Conservation (phyloP, 92 coral and sea anemone species). For the Galaxea fascicularis region DNA sequence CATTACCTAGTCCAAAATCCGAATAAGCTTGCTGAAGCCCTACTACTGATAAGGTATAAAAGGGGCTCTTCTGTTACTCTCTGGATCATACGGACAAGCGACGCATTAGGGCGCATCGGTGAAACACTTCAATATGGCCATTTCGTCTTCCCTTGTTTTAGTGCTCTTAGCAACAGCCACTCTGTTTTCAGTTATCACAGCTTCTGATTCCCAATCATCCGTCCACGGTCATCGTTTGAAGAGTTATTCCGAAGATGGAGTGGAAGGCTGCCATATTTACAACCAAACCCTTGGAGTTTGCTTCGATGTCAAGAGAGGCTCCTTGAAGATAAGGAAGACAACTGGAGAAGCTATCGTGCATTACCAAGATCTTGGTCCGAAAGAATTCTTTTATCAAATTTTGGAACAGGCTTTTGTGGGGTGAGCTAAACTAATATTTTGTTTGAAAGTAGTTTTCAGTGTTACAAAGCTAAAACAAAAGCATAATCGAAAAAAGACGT, state of each 20-base stretch:
- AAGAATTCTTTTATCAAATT: background rate
- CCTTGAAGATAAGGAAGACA: background rate
- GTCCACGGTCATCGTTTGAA: background rate
- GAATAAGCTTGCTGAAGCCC: no score
- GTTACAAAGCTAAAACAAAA: background rate
- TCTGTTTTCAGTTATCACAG: background rate
- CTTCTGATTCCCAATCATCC: background rate
- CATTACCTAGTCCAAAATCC: no score
- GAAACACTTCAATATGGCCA: background rate
- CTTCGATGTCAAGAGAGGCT: background rate
- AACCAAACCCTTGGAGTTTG: background rate
- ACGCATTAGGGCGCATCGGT: background rate
- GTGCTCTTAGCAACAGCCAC: background rate
- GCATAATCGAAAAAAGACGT: background rate
- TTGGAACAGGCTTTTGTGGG: background rate
- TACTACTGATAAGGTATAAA: background rate
- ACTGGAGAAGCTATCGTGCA: background rate
- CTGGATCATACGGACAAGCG: background rate
- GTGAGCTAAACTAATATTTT: background rate
- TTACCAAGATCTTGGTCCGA: background rate
- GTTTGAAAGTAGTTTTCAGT: background rate
- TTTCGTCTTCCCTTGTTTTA: background rate
- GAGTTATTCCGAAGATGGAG: background rate
- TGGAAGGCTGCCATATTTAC: background rate
- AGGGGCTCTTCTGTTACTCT: background rate